Base-by-base conservation (phyloP, 1,140 invertebrate genomes). In the Anastrepha ludens region DNA sequence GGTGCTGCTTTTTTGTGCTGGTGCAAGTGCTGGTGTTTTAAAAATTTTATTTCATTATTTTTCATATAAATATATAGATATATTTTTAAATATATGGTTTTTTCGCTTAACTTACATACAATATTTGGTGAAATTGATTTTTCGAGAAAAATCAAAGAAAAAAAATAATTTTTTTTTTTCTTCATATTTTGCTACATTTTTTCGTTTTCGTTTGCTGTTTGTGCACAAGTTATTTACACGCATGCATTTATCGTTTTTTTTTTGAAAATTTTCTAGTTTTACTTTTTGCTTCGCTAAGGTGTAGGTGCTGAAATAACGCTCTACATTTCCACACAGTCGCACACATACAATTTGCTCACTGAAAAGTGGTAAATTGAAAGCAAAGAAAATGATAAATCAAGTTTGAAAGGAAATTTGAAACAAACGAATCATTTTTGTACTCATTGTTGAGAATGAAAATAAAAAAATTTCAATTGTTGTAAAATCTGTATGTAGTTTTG, bases 1-100 rank as follows among this genome's bases (percentile, higher is more conserved):
- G 74, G 74, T 81, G 74, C 74, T 81, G 74, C 74, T 81, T 81
- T 67, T 81, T 81, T 81, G 74, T 81, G 74, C 74, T 81, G 44
- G 74, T 81, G 74, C 74, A 81, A 81, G 74, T 81, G 74, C 74
- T 81, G 74, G 74, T 81, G 74, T 81, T 81, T 81, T 81, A 5
- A 81, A 81, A 81, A 81, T 81, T 55, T 81, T 20, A 81, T 55
- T 58, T 7, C 15, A 81, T 29, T 81, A 81, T 81, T 81, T 81
- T 55, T 50, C 74, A 55, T 81, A 55, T 81, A 81, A 20, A 81
- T 81, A 81, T 55, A 81, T 55, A 50, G 17, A 81, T 81, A 55
- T 58, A 70, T 70, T 13, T 11, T 44, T 44, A 15, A 13, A 55
- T 81, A 55, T 81, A 20, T 81, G 8, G 13, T 41, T 44, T 44